Percentiles rank a stretch among this genome's conserved stretches.
phyloP scores from a whole-genome alignment of 2,888 invertebrate genomes.

The Elegia similella region DNA sequence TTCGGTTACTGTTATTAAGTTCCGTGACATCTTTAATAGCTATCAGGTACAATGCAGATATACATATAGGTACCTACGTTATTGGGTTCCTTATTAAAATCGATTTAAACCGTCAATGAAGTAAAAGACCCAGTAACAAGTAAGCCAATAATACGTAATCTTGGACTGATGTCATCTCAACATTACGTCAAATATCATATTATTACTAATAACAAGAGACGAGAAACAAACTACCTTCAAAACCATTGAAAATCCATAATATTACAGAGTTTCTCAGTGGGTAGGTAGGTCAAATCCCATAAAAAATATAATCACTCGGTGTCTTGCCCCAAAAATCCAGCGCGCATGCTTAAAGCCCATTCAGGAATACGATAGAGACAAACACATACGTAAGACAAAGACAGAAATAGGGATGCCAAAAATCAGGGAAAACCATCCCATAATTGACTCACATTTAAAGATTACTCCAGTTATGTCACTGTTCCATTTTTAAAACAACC shows the following conservation, averaged over 20 bases:
- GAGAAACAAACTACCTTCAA: not conserved
- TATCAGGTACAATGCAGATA: too few relatives aligned
- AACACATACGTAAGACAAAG: constrained; percentile 38
- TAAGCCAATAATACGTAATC: not conserved
- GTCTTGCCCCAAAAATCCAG: constrained; percentile 33
- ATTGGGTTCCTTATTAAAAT: not conserved
- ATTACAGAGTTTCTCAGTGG: constrained; percentile 7
- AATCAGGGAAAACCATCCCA: constrained; percentile 54
- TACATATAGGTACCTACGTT: too few relatives aligned
- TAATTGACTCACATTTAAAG: constrained; percentile 35
- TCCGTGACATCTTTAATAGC: too few relatives aligned
- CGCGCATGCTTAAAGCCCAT: constrained; percentile 70
- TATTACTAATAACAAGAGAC: constrained; percentile 22
- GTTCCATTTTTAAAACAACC: constrained; percentile 21
- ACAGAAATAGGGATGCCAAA: constrained; percentile 44
- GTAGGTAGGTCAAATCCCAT: constrained; percentile 13
- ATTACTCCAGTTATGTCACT: constrained; percentile 44
- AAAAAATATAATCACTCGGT: constrained; percentile 5
- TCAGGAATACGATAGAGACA: constrained; percentile 59
- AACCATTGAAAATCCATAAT: constrained; percentile 1
- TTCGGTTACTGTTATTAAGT: too few relatives aligned
- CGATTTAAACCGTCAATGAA: not conserved
- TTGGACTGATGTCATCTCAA: not conserved
- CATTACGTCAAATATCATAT: not conserved
- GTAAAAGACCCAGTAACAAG: not conserved